phyloP scores from a whole-genome alignment of 2,797 vertebrate species.

The Ctenosaura bakeri region DNA sequence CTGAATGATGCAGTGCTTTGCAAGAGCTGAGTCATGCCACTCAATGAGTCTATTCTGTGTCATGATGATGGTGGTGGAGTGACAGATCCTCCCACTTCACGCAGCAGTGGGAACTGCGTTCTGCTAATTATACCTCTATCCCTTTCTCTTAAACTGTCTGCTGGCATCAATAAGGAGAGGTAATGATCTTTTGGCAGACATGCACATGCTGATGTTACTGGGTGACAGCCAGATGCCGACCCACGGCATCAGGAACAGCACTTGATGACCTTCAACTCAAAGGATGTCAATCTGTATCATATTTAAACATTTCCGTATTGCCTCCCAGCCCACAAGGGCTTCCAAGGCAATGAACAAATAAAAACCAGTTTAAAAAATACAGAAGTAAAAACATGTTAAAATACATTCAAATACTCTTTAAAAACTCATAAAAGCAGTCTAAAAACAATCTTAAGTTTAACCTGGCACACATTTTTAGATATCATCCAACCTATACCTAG shows the following conservation, averaged over 20 bases:
- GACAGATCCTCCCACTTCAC: conserved; percentile 12
- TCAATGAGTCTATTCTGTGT: neutral
- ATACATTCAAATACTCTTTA: too few relatives aligned
- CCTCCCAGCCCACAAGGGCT: too few relatives aligned
- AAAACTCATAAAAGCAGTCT: too few relatives aligned
- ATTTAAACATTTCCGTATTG: neutral
- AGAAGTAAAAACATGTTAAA: too few relatives aligned
- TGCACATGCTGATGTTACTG: accelerated
- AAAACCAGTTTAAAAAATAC: too few relatives aligned
- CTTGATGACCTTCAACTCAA: conserved; percentile 44
- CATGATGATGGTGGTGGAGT: accelerated
- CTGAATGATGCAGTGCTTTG: conserved; percentile 52
- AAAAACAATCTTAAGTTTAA: too few relatives aligned
- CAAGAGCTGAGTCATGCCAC: conserved; percentile 63
- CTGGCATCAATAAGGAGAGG: conserved; percentile 51
- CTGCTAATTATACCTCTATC: conserved; percentile 6
- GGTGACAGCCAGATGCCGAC: conserved; percentile 39
- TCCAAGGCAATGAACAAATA: too few relatives aligned
- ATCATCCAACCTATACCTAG: too few relatives aligned
- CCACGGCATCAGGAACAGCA: conserved; percentile 32
- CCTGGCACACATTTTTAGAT: too few relatives aligned
- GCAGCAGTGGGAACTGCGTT: conserved; percentile 37
- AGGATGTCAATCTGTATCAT: neutral
- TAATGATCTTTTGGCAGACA: neutral
- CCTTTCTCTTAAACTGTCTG: conserved; percentile 6